Evolutionary conservation across 2,113 vertebrate species (phyloP).

Genomic region (Lampris megalopsis): DNA sequence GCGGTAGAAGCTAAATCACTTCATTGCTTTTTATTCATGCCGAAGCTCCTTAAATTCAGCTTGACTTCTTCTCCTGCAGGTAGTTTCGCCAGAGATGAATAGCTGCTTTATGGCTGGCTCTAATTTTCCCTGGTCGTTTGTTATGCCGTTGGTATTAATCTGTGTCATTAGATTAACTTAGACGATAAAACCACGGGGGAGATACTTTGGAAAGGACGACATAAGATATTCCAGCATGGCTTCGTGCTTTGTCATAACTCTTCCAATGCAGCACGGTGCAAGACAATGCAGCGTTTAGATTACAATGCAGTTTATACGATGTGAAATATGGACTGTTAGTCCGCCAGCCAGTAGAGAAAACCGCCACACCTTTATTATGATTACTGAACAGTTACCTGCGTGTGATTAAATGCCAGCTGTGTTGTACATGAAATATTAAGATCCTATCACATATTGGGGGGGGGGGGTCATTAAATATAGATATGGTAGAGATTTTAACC

Average conservation of each 20-base stretch:
- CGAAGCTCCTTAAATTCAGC: conserved; percentile 25
- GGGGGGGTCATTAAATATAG: neutral
- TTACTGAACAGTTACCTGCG: no score
- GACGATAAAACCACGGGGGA: conserved; percentile 48
- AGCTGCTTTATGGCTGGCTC: conserved; percentile 50
- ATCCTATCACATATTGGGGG: neutral
- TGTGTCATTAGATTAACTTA: conserved; percentile 64
- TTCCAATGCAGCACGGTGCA: no score
- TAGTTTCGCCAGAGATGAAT: conserved; percentile 57
- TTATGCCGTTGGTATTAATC: conserved; percentile 58
- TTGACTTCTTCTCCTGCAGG: conserved; percentile 11
- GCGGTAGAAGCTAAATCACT: conserved; percentile 53
- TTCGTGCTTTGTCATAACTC: neutral
- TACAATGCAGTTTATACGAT: neutral
- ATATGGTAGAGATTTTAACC: no score
- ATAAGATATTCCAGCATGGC: neutral
- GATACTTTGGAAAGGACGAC: conserved; percentile 7
- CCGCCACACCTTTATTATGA: no score
- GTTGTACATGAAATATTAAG: neutral
- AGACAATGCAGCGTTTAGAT: no score
- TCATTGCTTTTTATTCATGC: conserved; percentile 54
- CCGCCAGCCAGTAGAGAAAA: neutral
- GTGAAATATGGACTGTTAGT: neutral
- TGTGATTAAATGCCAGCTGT: neutral
- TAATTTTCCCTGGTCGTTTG: conserved; percentile 65